phyloP scores from a whole-genome alignment of 2,113 vertebrate genomes.

The Oryzias melastigma region DNA sequence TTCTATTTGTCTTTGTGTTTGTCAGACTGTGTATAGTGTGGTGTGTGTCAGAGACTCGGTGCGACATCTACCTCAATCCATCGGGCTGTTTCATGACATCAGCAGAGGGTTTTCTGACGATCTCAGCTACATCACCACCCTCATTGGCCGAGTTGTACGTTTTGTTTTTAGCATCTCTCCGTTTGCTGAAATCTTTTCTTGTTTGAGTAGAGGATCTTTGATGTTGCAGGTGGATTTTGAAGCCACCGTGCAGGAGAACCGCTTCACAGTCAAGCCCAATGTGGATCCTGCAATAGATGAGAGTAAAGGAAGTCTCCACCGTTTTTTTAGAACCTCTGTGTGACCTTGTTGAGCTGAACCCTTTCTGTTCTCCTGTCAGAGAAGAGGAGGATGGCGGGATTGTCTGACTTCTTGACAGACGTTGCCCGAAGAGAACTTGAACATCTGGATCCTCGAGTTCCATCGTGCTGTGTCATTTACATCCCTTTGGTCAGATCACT shows the following conservation, averaged over 20 bases:
- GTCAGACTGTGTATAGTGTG: conserved; percentile 84
- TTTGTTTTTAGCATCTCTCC: neutral
- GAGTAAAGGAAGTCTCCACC: conserved; percentile 69
- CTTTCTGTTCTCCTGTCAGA: conserved; percentile 67
- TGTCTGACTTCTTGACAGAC: conserved; percentile 91
- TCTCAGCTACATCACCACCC: conserved; percentile 83
- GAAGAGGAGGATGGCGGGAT: conserved; percentile 88
- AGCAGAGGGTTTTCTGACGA: conserved; percentile 87
- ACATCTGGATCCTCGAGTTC: conserved; percentile 82
- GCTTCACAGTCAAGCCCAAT: conserved; percentile 86
- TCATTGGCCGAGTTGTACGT: conserved; percentile 88
- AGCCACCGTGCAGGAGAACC: conserved; percentile 82
- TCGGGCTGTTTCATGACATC: conserved; percentile 88
- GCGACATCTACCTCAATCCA: conserved; percentile 81
- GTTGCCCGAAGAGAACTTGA: conserved; percentile 89
- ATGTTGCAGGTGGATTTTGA: conserved; percentile 88
- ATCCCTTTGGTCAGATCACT: conserved; percentile 84
- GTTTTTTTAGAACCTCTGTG: neutral
- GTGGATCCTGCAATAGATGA: conserved; percentile 90
- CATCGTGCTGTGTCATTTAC: conserved; percentile 91
- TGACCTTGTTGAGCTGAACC: neutral
- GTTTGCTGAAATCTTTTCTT: neutral
- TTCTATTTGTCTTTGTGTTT: conserved; percentile 8
- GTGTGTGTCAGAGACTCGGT: conserved; percentile 88
- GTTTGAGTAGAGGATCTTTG: neutral